phyloP scores from a whole-genome alignment of 1,140 invertebrate species.

The Palaemon carinicauda region DNA sequence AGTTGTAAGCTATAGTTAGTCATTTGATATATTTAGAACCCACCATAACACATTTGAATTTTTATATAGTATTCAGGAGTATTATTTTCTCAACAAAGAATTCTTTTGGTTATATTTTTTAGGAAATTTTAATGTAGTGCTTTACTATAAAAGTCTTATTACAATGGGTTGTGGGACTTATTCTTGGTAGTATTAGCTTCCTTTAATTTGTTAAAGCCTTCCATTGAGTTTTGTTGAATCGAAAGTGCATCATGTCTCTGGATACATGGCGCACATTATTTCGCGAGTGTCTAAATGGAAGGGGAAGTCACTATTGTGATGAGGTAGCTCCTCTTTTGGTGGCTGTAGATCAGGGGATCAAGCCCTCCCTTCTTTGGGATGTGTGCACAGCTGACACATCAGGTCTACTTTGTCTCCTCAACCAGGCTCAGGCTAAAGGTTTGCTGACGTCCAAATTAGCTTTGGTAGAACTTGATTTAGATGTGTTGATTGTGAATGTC shows the following conservation, averaged over 20 bases:
- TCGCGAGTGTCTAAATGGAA: conserved; percentile 41
- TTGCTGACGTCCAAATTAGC: conserved; percentile 42
- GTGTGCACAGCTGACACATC: conserved; percentile 53
- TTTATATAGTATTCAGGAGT: neutral
- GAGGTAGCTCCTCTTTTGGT: conserved; percentile 47
- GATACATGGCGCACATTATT: conserved; percentile 54
- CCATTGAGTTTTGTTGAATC: neutral
- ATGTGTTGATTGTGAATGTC: conserved; percentile 58
- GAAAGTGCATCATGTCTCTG: conserved; percentile 7
- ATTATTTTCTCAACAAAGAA: neutral
- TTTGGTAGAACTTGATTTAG: conserved; percentile 51
- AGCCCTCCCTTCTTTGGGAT: conserved; percentile 58
- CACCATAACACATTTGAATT: too few species aligned
- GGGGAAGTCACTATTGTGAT: conserved; percentile 52
- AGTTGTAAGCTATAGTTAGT: too few species aligned
- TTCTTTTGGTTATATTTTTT: neutral
- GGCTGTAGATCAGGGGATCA: conserved; percentile 57
- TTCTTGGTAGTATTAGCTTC: neutral
- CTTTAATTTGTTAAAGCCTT: neutral
- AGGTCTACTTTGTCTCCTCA: conserved; percentile 38
- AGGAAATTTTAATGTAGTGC: too few species aligned
- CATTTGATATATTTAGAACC: too few species aligned
- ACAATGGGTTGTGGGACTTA: neutral
- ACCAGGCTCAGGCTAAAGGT: conserved; percentile 36
- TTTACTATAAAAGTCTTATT: too few species aligned